Base-by-base conservation (phyloP, 2,888 invertebrate species). In the Apodemia duryi region DNA sequence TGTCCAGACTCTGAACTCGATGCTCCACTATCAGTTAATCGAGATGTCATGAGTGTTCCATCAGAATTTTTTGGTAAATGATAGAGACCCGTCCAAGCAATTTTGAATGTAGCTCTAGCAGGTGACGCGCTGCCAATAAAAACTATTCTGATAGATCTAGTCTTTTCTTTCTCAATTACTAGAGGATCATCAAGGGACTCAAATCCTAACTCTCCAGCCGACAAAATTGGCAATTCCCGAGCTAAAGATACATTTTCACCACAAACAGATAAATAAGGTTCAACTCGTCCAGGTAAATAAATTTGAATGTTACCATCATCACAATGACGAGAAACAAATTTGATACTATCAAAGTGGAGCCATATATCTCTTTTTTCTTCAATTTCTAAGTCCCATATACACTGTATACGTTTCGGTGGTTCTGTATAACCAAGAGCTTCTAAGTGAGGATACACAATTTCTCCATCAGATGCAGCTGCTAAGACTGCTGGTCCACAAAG, bases 41-140 rank as follows among this genome's bases (percentile, higher is more conserved):
- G 94, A 46, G 96, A 96, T 0, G 96, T 96, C 92, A 96, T 96
- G 51, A 95, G 82, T 35, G 95, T 95, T 0, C 97, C 97, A 72
- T 97, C 96, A 29, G 95, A 94, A 83, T 97, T 97, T 72, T 97
- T 94, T 0, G 97, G 97, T 73, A 97, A 88, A 82, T 97, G 97
- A 78, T 95, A 97, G 54, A 97, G 92, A 74, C 97, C 97, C 2
- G 97, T 97, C 97, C 97, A 98, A 13, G 96, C 96, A 49, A 98
- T 95, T 79, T 97, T 97, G 79, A 98, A 97, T 11, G 96, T 95
- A 10, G 97, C 96, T 67, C 96, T 92, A 0, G 97, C 96, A 0
- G 97, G 96, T 70, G 96, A 95, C 0, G 95, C 94, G 54, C 96
- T 96, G 1, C 94, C 94, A 0, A 95, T 95, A 69, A 96, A 96